phyloP scores from a whole-genome alignment of 1,140 invertebrate genomes.

The Pseudomyrmex sp. region DNA sequence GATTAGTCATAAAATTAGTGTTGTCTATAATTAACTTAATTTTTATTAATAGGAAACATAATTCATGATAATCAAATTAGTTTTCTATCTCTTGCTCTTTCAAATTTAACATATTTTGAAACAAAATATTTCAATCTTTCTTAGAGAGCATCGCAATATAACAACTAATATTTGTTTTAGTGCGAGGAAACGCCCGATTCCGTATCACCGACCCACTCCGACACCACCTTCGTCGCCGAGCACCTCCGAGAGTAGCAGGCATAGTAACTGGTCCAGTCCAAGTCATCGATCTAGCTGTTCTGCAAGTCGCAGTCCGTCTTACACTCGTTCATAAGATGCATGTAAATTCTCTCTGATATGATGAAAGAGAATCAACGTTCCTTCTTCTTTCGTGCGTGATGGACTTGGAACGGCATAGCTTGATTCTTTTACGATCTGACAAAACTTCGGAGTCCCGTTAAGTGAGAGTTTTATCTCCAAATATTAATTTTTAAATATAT shows the following conservation, averaged over 20 bases:
- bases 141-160: conserved; percentile 18
- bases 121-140: not conserved
- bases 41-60: conserved; percentile 5
- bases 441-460: not conserved
- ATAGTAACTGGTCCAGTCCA: conserved; percentile 84
- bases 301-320: conserved; percentile 80
- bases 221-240: conserved; percentile 89
- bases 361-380: conserved; percentile 53
- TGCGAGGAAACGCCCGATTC: conserved; percentile 95
- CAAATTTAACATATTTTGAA: conserved; percentile 20
- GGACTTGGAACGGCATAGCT: conserved; percentile 45
- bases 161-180: conserved; percentile 86
- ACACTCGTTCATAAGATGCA: conserved; percentile 71
- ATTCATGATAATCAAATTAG: not conserved
- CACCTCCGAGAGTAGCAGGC: conserved; percentile 87
- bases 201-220: conserved; percentile 93
- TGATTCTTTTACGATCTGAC: conserved; percentile 28
- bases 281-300: conserved; percentile 83
- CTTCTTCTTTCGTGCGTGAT: conserved; percentile 41
- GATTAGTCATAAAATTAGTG: not conserved
- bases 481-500: conserved; percentile 25
- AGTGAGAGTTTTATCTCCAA: not conserved
- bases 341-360: conserved; percentile 15
- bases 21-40: conserved; percentile 4
- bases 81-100: not conserved